A percentile compares a stretch with the other conserved stretches of the same genome.
phyloP scores from a whole-genome alignment of 2,888 invertebrate genomes.

The Orthosia gracilis region DNA sequence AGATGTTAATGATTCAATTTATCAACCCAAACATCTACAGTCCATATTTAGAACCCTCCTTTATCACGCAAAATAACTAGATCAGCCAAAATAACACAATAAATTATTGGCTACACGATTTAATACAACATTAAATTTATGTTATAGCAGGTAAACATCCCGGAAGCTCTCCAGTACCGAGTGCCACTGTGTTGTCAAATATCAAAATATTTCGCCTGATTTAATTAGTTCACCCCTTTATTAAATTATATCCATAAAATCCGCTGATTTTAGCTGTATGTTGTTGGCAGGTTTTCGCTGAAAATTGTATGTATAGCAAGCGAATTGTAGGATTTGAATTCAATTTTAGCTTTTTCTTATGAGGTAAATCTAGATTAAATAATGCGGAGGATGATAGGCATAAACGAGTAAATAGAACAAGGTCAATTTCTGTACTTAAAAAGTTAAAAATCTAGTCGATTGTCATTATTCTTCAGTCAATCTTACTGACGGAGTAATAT shows the following conservation, averaged over 20 bases:
- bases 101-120: slow-evolving; percentile 10
- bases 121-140: slow-evolving; percentile 37
- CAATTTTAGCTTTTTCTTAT: neutral
- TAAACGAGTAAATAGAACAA: too few relatives aligned
- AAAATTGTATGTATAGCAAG: slow-evolving; percentile 5
- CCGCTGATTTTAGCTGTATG: slow-evolving; percentile 12
- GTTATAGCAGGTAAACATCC: slow-evolving; percentile 28
- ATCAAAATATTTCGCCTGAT: slow-evolving; percentile 45
- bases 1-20: neutral
- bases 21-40: neutral
- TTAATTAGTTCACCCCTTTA: slow-evolving; percentile 42
- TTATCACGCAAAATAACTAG: slow-evolving; percentile 1
- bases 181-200: slow-evolving; percentile 35
- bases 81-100: slow-evolving; percentile 5
- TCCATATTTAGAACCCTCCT: neutral
- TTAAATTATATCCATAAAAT: slow-evolving; percentile 41
- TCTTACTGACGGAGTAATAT: too few relatives aligned
- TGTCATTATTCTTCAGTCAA: too few relatives aligned
- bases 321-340: neutral
- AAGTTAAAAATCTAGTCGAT: too few relatives aligned
- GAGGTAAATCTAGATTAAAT: neutral
- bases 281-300: slow-evolving; percentile 13
- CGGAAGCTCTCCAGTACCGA: slow-evolving; percentile 21
- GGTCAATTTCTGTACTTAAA: too few relatives aligned
- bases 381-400: too few relatives aligned